Evolutionary conservation across 1,140 invertebrate species (phyloP).

Genomic region (Carcinoscorpius rotundicauda): DNA sequence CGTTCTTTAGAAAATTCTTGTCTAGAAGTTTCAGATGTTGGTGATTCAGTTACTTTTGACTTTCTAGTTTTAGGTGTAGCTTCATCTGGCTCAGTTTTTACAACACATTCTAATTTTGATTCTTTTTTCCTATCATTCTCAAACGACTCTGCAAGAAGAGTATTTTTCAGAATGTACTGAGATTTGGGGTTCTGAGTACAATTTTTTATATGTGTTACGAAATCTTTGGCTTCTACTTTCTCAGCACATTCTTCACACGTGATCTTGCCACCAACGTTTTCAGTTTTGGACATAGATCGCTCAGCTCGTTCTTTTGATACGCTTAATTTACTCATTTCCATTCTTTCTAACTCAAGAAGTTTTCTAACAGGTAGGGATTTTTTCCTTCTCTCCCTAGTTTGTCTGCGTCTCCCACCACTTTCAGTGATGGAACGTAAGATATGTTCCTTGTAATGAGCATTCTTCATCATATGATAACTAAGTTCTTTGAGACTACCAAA

Average conservation of each 20-base stretch:
- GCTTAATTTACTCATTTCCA: conserved; percentile 55
- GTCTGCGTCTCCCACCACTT: conserved; percentile 62
- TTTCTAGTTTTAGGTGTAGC: neutral
- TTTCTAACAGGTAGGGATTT: conserved; percentile 85
- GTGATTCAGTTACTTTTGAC: neutral
- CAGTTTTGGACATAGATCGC: neutral
- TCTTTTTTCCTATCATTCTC: neutral
- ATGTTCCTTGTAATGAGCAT: conserved; percentile 93
- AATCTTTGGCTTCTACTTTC: conserved; percentile 80
- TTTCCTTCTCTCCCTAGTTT: conserved; percentile 71
- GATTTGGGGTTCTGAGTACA: conserved; percentile 30
- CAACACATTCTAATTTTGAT: neutral
- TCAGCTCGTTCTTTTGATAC: conserved; percentile 9
- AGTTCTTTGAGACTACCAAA: conserved; percentile 89
- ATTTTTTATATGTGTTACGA: conserved; percentile 75
- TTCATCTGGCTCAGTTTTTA: neutral
- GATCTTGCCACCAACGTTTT: conserved; percentile 38
- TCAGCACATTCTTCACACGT: conserved; percentile 92
- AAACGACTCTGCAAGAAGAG: conserved; percentile 1
- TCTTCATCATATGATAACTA: conserved; percentile 95
- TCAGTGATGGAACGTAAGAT: conserved; percentile 71
- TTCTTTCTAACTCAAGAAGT: conserved; percentile 72
- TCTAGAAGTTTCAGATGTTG: neutral
- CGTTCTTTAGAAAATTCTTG: neutral
- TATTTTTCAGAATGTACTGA: conserved; percentile 12